Conservation (phyloP, 2,797 vertebrate species). For the Sebastes nivosus region DNA sequence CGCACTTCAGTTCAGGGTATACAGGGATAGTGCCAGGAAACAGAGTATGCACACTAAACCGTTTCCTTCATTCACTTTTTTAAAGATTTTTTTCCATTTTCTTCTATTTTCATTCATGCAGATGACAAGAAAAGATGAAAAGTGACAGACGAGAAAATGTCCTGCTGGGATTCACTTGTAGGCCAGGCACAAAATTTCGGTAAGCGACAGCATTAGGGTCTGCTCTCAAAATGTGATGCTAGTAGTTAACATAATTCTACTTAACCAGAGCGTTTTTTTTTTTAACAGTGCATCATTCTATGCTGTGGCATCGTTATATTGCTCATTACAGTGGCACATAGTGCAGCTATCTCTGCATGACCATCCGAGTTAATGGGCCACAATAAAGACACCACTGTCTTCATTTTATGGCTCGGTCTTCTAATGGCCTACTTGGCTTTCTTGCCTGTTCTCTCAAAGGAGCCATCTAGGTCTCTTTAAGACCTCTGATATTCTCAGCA, state of each 20-base stretch:
- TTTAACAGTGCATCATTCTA: conserved; percentile 68
- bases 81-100: not conserved
- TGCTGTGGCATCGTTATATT: conserved; percentile 66
- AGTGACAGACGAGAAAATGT: not conserved
- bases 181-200: conserved; percentile 5
- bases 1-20: conserved; percentile 4
- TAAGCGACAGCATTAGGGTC: not conserved
- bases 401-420: conserved; percentile 81
- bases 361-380: conserved; percentile 80
- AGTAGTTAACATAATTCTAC: conserved; percentile 65
- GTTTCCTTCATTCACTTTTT: not conserved
- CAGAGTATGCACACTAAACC: not conserved
- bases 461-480: conserved; percentile 79
- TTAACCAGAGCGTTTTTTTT: conserved; percentile 55
- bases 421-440: conserved; percentile 83
- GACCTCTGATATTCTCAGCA: conserved; percentile 74
- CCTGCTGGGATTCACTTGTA: conserved; percentile 8
- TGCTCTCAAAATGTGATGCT: conserved; percentile 34
- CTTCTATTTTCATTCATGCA: not conserved
- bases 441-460: conserved; percentile 75
- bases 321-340: conserved; percentile 76
- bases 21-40: conserved; percentile 1
- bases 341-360: conserved; percentile 74
- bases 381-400: conserved; percentile 81
- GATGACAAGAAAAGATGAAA: not conserved